Conservation (phyloP, 2,113 vertebrate species). For the Labeo rohita region DNA sequence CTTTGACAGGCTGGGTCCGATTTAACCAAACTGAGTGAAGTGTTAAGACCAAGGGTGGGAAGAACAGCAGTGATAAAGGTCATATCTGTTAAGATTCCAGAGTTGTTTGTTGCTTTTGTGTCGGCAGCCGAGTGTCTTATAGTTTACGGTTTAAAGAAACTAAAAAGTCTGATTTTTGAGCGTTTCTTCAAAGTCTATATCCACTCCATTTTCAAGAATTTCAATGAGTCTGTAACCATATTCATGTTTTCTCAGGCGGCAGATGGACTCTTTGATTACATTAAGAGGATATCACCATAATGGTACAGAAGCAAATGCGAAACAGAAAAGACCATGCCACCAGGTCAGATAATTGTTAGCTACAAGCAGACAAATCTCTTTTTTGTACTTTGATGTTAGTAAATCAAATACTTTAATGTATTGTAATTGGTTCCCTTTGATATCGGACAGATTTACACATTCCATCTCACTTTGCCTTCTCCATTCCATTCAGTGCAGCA, state of each 20-base stretch:
- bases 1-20: conserved; percentile 22
- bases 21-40: conserved; percentile 43
- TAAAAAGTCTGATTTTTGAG: background rate
- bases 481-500: background rate
- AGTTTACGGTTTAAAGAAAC: background rate
- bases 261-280: conserved; percentile 25
- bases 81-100: conserved; percentile 27
- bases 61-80: conserved; percentile 17
- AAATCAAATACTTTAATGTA: conserved; percentile 39
- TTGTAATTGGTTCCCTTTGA: conserved; percentile 42
- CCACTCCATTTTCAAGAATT: background rate
- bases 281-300: conserved; percentile 11
- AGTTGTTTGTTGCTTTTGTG: background rate
- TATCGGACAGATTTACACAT: conserved; percentile 35
- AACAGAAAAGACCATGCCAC: background rate
- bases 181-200: background rate
- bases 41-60: conserved; percentile 25
- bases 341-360: conserved; percentile 35
- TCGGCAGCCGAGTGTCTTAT: background rate
- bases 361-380: conserved; percentile 27
- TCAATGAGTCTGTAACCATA: background rate
- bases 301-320: conserved; percentile 7
- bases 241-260: background rate
- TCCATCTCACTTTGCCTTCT: conserved; percentile 33
- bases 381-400: conserved; percentile 46